These are phyloP conservation scores for Petrocephalus sullivani DNA, from an alignment of 2,797 vertebrate genomes.

Conservation along the genomic window DNA sequence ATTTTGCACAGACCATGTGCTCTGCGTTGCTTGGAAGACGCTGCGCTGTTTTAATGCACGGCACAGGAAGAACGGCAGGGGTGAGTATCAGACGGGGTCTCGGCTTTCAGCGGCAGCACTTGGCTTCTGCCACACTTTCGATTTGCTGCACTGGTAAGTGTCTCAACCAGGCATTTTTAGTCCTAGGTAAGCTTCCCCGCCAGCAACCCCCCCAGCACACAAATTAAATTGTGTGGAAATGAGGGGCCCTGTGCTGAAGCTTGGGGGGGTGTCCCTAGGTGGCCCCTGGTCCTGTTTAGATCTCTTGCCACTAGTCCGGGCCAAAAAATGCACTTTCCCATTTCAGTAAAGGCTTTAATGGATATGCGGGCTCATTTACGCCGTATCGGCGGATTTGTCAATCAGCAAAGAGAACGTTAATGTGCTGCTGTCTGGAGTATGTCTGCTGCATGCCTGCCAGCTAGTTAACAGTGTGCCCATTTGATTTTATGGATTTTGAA, in stretches of 20 bases:
- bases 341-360: not conserved
- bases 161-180: not conserved
- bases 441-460: not conserved
- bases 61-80: not conserved
- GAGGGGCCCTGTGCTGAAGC: not conserved
- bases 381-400: not conserved
- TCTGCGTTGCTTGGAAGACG: not conserved
- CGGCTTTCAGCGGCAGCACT: not conserved
- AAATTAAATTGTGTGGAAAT: not conserved
- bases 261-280: not conserved
- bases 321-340: not conserved
- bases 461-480: not conserved
- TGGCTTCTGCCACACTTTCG: not conserved
- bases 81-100: too few relatives aligned
- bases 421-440: not conserved
- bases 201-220: not conserved
- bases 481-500: not conserved
- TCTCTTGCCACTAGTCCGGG: not conserved
- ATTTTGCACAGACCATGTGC: not conserved
- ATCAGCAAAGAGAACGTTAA: not conserved
- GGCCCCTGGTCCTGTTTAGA: not conserved
- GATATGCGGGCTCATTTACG: not conserved
- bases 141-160: not conserved
- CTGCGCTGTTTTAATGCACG: not conserved
- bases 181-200: not conserved